phyloP scores from a whole-genome alignment of 1,140 invertebrate species.

The Sipha flava region DNA sequence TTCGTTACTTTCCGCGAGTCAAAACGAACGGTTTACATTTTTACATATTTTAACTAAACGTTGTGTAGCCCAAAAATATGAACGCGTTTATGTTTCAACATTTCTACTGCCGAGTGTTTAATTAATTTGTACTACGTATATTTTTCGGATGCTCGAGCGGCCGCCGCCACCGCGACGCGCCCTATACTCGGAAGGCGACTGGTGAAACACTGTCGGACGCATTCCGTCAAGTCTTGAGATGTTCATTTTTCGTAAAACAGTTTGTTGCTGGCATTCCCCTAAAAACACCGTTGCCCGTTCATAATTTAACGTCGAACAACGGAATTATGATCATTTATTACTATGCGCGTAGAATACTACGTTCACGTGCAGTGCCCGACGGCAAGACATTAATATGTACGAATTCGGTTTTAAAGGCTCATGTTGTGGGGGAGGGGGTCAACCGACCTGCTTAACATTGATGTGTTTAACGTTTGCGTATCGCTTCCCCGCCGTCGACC shows the following conservation, averaged over 20 bases:
- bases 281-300: neutral
- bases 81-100: neutral
- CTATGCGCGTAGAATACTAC: too few species aligned
- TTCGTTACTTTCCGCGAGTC: neutral
- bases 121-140: neutral
- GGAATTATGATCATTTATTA: neutral
- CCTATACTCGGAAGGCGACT: neutral
- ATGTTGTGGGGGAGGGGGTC: too few species aligned
- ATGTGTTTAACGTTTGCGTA: too few species aligned
- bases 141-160: neutral
- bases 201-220: neutral
- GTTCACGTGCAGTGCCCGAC: too few species aligned
- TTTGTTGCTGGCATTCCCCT: neutral
- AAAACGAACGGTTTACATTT: neutral
- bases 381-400: too few species aligned
- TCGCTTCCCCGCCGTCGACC: too few species aligned
- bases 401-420: too few species aligned
- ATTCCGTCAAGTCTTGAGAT: constrained; percentile 1
- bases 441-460: too few species aligned
- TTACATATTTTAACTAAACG: neutral
- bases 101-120: constrained; percentile 5
- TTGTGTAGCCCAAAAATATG: neutral
- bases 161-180: neutral
- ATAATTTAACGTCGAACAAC: neutral
- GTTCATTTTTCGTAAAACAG: neutral